Evolutionary conservation across 2,797 vertebrate genomes (phyloP), one percentile per base, ranked within the genome.

Genomic region (Acridotheres tristis): DNA sequence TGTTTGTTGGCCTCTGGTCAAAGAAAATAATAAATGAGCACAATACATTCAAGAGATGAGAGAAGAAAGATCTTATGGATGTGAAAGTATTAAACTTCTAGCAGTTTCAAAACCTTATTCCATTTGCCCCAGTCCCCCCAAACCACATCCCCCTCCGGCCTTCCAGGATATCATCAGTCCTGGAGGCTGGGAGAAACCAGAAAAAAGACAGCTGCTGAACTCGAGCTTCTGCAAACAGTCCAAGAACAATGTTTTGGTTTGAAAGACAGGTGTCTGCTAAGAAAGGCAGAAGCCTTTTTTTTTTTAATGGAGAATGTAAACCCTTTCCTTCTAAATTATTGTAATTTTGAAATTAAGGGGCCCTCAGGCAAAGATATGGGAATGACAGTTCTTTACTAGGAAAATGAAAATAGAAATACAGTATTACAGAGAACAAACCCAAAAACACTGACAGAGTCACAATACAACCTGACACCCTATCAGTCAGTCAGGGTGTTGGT

Each of bases 181-280:
- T 74, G 66, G 63, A 75, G 40, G 42, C 50, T 54, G 26, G 26
- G 32, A 77, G 67, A 96, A 96, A 85, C 55, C 88, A 95, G 90
- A 73, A 6, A 5, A 84, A 55, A 1, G 51, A 42, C 69, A 94
- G 65, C 53, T 90, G 85, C 62, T 75, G 89, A 96, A 54, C 50
- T 92, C 76, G 25, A 25, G 80, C 90, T 94, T 90, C 90, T 93
- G 81, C 83, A 74, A 87, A 65, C 18, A 40, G 47, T 54, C 68
- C 94, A 94, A 93, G 79, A 89, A 91, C 71, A 40, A 40, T 40
- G 40, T 40, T 40, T 40, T 40, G 40, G 15, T 40, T 40, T 40
- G 40, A 40, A 40, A 40, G 40, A 40, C 14, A 16, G 40, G 14
- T 40, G 40, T 40, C 12, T 40, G 40, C 40, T 40, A 40, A 40